Evolutionary conservation across 2,888 invertebrate genomes (phyloP).

Genomic region (Timema cristinae): DNA sequence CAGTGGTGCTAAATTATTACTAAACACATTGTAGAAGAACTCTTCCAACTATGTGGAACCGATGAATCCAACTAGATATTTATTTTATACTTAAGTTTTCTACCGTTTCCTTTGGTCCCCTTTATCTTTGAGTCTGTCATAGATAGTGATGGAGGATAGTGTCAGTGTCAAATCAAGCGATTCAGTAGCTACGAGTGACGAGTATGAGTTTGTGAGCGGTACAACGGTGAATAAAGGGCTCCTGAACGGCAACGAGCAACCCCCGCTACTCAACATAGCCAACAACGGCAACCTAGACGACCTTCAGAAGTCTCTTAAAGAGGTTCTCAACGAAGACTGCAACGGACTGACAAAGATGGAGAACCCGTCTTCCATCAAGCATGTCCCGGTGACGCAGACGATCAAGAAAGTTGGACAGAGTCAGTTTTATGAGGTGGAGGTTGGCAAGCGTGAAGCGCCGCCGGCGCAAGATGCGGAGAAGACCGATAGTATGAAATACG

Average conservation of each 20-base stretch:
- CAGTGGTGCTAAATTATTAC: too few species aligned
- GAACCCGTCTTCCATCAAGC: slow-evolving; percentile 20
- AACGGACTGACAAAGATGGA: slow-evolving; percentile 27
- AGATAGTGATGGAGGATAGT: slow-evolving; percentile 60
- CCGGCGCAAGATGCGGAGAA: slow-evolving; percentile 53
- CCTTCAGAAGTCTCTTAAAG: slow-evolving; percentile 57
- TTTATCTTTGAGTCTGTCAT: too few species aligned
- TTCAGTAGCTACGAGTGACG: slow-evolving; percentile 64
- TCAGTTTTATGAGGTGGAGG: slow-evolving; percentile 48
- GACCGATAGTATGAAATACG: slow-evolving; percentile 76
- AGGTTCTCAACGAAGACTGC: slow-evolving; percentile 44
- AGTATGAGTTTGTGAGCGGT: slow-evolving; percentile 62
- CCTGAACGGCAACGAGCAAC: slow-evolving; percentile 40
- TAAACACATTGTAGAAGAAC: too few species aligned
- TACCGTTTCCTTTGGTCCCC: too few species aligned
- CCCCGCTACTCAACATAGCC: slow-evolving; percentile 59
- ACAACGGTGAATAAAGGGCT: slow-evolving; percentile 38
- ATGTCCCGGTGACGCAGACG: slow-evolving; percentile 36
- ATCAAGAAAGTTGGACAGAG: slow-evolving; percentile 50
- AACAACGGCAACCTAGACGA: slow-evolving; percentile 62
- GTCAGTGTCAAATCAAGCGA: slow-evolving; percentile 63
- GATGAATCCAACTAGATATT: too few species aligned
- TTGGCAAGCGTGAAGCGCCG: slow-evolving; percentile 38
- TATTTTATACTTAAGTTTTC: too few species aligned
- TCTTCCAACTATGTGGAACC: too few species aligned